Evolutionary conservation across 2,888 invertebrate species (phyloP).

Genomic region (Metallyticus violacea): DNA sequence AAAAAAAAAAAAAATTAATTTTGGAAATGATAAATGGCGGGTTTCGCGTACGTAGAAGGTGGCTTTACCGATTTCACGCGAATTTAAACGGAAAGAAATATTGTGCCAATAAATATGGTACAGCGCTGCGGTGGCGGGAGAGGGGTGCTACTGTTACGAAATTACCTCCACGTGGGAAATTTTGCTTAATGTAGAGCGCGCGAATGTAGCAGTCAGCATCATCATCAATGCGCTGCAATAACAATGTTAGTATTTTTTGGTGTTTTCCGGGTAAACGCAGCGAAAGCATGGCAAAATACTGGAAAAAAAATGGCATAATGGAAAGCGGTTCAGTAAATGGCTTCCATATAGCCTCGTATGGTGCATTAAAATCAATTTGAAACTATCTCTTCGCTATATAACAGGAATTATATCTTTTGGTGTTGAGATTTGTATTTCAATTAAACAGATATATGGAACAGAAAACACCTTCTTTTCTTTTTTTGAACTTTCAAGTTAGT

Average conservation of each 20-base stretch:
- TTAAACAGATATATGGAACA: neutral
- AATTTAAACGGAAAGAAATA: neutral
- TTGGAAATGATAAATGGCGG: constrained; percentile 10
- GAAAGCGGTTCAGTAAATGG: neutral
- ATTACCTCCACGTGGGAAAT: neutral
- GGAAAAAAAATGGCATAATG: neutral
- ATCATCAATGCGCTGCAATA: neutral
- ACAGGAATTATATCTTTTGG: neutral
- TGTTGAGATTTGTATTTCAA: neutral
- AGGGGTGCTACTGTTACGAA: neutral
- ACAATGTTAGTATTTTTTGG: neutral
- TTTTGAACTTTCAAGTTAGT: no score
- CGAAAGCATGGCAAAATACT: neutral
- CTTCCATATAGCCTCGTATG: neutral
- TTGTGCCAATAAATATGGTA: neutral
- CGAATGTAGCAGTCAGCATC: neutral
- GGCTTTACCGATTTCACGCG: neutral
- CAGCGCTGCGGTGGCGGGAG: neutral
- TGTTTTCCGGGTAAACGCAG: neutral
- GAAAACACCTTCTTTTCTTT: neutral
- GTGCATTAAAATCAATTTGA: neutral
- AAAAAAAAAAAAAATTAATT: neutral
- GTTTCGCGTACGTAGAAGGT: neutral
- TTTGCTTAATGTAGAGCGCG: neutral
- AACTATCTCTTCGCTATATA: neutral